Base-by-base conservation (phyloP, 2,888 invertebrate genomes). In the Branchellion lobata region DNA sequence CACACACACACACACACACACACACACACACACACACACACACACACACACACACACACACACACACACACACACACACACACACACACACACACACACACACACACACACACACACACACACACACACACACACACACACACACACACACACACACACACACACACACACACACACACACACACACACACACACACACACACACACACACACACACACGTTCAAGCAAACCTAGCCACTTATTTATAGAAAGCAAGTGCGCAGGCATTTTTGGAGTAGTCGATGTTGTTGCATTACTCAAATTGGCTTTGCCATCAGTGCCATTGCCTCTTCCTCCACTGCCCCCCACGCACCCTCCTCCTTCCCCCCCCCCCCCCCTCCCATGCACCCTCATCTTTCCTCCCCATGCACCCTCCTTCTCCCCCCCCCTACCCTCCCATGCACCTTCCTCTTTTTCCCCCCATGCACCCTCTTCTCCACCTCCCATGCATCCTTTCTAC, bases 141-240 rank as follows among this genome's bases (percentile, higher is more conserved):
- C n/a, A 65, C 3, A 65, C 65, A 65, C 21, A 21, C 65, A 65
- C 65, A 65, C 29, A 65, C 65, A 65, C 65, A 65, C 65, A 65
- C 29, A 65, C 21, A 65, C 65, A 69, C 18, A 69, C 27, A 73
- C n/a, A 40, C 47, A 73, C 40, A 40, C 3, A 47, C 40, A 73
- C 31, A 73, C 18, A 73, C 29, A 73, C 31, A 33, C 11, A 73
- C 73, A 40, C 73, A 73, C 73, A 73, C 34, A 73, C 36, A 73
- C n/a, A 73, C 8, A 73, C 36, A 73, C 73, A 40, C 36, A 27
- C 47, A 73, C 40, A 40, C 47, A 73, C 36, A 40, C 5, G n/a
- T 21, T 8, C 36, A 40, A 34, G 36, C 47, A 73, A 33, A 72
- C 72, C 14, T n/a, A n/a, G n/a, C n/a, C n/a, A n/a, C n/a, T n/a